Base-by-base conservation (phyloP, 2,888 invertebrate species). In the Elaeidobius kamerunicus region DNA sequence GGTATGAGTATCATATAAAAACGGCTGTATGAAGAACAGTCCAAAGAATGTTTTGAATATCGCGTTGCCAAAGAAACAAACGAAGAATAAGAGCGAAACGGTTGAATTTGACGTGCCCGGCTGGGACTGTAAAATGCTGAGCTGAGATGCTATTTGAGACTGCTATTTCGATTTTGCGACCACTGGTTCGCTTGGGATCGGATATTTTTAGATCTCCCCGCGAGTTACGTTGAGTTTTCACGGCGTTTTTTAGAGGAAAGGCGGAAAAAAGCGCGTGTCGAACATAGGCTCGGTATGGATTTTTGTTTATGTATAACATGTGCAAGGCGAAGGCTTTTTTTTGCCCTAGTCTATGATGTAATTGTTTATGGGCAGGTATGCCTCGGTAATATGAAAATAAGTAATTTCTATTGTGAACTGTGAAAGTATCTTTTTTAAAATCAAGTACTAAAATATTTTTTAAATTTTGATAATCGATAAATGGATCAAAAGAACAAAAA, bases 161-260 rank as follows among this genome's bases (percentile, higher is more conserved):
- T 17, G 36, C 42, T 42, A 27, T 27, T 28, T 28, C 45, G 32
- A 45, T 49, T 55, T 55, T 46, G 55, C 55, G 55, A 55, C 55
- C 55, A 55, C 55, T 38, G 45, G 35, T 46, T 46, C 35, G 45
- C 49, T 45, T 35, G 28, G 46, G 36, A 39, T 43, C 28, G 34
- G 47, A 30, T 55, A 55, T 55, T 55, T 55, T 55, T 55, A 55
- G 55, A 49, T 17, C 39, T 7, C 32, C 36, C 35, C 27, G 15
- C 39, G 14, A 34, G 41, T 23, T 47, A 19, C 47, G 47, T 32
- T 42, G 36, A 36, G 45, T 50, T 38, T 55, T 54, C 40, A 44
- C 50, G 40, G 19, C 45, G 50, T 54, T 54, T 52, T 19, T 16
- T n/a, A 17, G 17, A 35, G 50, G 38, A 49, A 49, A 49, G 40